Conservation (phyloP, 2,113 vertebrate species). For the Sinocyclocheilus grahami region DNA sequence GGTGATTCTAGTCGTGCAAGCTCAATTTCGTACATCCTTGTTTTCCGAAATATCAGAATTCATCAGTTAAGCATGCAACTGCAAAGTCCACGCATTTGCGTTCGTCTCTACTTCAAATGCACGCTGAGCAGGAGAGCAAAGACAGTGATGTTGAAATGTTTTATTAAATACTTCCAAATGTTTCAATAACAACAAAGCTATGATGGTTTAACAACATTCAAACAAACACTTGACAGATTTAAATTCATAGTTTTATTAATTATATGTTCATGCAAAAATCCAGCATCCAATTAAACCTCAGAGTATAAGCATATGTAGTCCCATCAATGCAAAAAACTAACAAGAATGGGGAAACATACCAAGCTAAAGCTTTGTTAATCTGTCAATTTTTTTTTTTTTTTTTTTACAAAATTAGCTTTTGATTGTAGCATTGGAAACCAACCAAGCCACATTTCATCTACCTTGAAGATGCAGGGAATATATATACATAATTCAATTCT, state of each 20-base stretch:
- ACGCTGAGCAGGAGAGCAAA: slow-evolving; percentile 4
- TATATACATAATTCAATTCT: slow-evolving; percentile 78
- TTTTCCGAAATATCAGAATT: no score
- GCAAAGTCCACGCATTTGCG: no score
- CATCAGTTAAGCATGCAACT: no score
- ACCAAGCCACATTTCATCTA: slow-evolving; percentile 76
- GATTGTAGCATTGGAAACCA: slow-evolving; percentile 69
- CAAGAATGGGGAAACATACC: slow-evolving; percentile 82
- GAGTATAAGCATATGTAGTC: slow-evolving; percentile 88
- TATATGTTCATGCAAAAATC: slow-evolving; percentile 98
- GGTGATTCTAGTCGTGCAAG: no score
- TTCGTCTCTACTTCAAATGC: neutral
- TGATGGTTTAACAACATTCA: slow-evolving; percentile 90
- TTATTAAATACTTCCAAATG: slow-evolving; percentile 92
- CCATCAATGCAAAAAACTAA: slow-evolving; percentile 86
- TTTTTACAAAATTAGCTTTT: slow-evolving; percentile 72
- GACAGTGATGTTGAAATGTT: slow-evolving; percentile 74
- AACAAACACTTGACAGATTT: slow-evolving; percentile 84
- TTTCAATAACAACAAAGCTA: slow-evolving; percentile 91
- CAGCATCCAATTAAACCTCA: slow-evolving; percentile 95
- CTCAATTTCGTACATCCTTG: no score
- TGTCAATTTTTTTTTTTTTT: no score
- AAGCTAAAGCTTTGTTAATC: slow-evolving; percentile 85
- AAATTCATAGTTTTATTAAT: slow-evolving; percentile 85
- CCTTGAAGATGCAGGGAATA: slow-evolving; percentile 83